phyloP scores from a whole-genome alignment of 2,888 invertebrate genomes.

The Xestoiulus laeticollis region DNA sequence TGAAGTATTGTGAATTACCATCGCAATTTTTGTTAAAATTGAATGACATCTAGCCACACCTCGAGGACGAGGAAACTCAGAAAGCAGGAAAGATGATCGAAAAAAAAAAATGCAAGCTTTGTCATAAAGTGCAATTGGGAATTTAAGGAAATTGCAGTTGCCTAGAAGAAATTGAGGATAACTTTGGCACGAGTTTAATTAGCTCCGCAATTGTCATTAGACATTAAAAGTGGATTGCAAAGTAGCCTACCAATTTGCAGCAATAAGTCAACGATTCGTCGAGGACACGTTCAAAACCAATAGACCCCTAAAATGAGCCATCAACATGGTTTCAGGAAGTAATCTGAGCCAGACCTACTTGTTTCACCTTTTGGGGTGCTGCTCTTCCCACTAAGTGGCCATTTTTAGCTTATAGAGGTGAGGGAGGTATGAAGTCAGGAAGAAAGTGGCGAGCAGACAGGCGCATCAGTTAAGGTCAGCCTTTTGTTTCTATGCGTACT shows the following conservation, averaged over 20 bases:
- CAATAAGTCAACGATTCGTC: not conserved
- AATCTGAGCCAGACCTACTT: not conserved
- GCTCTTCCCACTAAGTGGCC: not conserved
- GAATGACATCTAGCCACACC: no score
- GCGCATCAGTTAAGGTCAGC: not conserved
- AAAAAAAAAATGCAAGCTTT: no score
- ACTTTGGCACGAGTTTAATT: no score
- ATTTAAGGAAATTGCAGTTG: no score
- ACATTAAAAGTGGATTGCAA: no score
- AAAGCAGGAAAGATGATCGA: no score
- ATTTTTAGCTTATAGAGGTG: slow-evolving; percentile 5
- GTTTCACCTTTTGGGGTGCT: not conserved
- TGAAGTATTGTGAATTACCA: no score
- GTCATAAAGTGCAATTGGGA: no score
- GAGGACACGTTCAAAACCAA: not conserved
- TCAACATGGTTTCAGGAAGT: slow-evolving; percentile 15
- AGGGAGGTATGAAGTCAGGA: not conserved
- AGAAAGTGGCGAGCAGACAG: not conserved
- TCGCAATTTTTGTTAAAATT: no score
- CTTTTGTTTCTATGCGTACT: not conserved
- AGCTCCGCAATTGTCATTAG: no score
- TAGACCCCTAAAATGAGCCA: not conserved
- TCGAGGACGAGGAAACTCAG: no score
- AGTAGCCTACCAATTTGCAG: not conserved
- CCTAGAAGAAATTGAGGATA: no score